Conservation (phyloP, 2,113 vertebrate species). For the Oncorhynchus mykiss region DNA sequence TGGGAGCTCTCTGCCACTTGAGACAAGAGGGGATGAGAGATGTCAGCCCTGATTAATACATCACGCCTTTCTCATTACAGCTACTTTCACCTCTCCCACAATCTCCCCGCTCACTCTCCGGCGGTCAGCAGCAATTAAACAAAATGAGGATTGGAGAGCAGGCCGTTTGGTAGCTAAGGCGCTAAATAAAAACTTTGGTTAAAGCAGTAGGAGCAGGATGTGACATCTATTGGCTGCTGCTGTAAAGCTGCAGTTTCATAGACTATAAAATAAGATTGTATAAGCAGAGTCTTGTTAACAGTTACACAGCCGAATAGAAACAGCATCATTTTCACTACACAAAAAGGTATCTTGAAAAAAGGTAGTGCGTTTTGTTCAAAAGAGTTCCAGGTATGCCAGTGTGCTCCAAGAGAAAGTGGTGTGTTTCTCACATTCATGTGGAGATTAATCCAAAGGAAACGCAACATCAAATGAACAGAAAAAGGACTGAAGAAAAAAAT, state of each 20-base stretch:
- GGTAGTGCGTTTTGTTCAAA: too few species aligned
- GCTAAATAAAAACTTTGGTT: neutral
- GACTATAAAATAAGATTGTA: too few species aligned
- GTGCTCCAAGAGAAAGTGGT: too few species aligned
- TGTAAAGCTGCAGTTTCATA: too few species aligned
- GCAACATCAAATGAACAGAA: neutral
- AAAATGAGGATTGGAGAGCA: slow-evolving; percentile 13
- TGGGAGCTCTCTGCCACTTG: neutral
- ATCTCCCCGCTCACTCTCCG: neutral
- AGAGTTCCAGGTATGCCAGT: too few species aligned
- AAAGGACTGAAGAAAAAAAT: neutral
- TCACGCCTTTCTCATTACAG: neutral
- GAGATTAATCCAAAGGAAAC: neutral
- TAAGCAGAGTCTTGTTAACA: too few species aligned
- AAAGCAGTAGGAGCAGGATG: too few species aligned
- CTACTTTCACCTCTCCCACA: neutral
- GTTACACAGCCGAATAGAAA: too few species aligned
- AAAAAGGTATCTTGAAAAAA: too few species aligned
- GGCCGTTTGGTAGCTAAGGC: slow-evolving; percentile 11
- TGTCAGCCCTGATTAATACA: slow-evolving; percentile 9
- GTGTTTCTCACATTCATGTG: neutral
- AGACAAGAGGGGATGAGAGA: slow-evolving; percentile 10
- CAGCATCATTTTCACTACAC: too few species aligned
- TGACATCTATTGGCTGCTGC: too few species aligned
- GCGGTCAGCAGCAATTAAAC: slow-evolving; percentile 12